These are phyloP conservation scores for Verasper variegatus DNA, from an alignment of 2,113 vertebrate genomes.

Conservation along the genomic window DNA sequence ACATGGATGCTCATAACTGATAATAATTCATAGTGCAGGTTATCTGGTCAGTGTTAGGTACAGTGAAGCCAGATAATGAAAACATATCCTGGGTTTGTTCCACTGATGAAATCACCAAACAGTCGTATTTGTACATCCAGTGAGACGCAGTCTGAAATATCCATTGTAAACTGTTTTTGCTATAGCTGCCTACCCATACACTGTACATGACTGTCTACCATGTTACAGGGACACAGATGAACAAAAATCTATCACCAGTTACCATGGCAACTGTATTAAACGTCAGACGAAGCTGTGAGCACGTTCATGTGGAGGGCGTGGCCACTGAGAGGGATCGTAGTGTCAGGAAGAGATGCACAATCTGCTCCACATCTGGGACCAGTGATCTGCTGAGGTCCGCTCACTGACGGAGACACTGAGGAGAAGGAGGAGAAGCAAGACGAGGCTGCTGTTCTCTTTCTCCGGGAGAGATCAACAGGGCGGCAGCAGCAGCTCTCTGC, in stretches of 20 bases:
- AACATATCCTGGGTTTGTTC: not conserved
- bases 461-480: not conserved
- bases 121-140: too few relatives aligned
- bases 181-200: not conserved
- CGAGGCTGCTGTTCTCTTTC: too few relatives aligned
- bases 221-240: constrained; percentile 3
- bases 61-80: too few relatives aligned
- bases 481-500: not conserved
- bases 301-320: constrained; percentile 27
- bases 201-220: not conserved
- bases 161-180: not conserved
- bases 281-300: constrained; percentile 38
- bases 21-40: too few relatives aligned
- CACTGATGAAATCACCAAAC: not conserved
- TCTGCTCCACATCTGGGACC: not conserved
- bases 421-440: not conserved
- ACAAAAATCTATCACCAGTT: constrained; percentile 28
- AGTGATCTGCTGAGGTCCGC: too few relatives aligned
- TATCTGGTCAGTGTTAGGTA: too few relatives aligned
- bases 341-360: not conserved
- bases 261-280: constrained; percentile 54
- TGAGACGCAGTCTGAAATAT: not conserved
- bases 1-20: too few relatives aligned
- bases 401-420: too few relatives aligned
- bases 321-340: not conserved